Base-by-base conservation (phyloP, 2,113 vertebrate genomes). In the Eptesicus fuscus region DNA sequence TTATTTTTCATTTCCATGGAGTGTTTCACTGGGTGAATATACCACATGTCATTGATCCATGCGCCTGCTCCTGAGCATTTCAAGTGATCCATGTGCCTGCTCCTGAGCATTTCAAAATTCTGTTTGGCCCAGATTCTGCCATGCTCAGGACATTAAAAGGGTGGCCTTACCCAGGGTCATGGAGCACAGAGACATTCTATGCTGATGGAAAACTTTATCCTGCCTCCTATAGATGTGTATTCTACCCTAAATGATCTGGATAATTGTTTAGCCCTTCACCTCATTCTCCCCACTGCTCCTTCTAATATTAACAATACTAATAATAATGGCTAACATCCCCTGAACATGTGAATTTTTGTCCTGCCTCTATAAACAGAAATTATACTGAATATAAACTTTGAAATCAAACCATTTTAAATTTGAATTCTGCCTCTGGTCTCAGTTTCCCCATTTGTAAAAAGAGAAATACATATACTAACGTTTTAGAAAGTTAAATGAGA, bases 401-500 rank as follows among this genome's bases (percentile, higher is more conserved):
- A 88, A 85, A 93, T 77, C 56, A 93, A 80, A 25, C 25, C 42
- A 84, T 35, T 37, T 87, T 49, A 73, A 87, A 94, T 67, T 35
- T 59, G 5, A 86, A 77, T 94, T 37, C 79, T 80, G 30, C 71
- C 49, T 42, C 69, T 67, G 67, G 4, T 35, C 30, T 85, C 78
- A 47, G 42, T 42, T 47, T 95, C 10, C 40, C n/a, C 8, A 16
- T 80, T 37, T 95, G n/a, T 44, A 70, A 79, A 90, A 65, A 65
- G 13, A 47, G 61, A 37, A 79, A 17, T 18, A n/a, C n/a, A 63
- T 63, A 37, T 40, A 63, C 3, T 42, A 22, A 83, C 2, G n/a
- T 67, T 83, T 86, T 71, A 74, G 35, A 71, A 49, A 80, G 77
- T 69, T 61, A 88, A 90, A 83, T 42, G n/a, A 88, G 35, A 61